phyloP scores from a whole-genome alignment of 2,888 invertebrate genomes.

The Drosophila rellima region DNA sequence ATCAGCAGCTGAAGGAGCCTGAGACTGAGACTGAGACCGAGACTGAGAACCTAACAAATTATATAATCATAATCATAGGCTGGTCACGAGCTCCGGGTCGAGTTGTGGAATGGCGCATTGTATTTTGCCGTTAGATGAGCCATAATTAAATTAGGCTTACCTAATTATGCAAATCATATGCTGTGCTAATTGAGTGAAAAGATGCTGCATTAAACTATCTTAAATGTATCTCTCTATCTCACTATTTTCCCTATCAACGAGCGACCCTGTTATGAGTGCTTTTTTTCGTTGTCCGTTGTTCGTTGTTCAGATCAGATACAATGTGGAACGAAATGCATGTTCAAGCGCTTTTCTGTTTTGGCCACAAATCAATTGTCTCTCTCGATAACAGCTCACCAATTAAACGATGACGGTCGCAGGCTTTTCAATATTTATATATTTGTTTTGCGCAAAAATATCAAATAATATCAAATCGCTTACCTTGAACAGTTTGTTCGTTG shows the following conservation, averaged over 20 bases:
- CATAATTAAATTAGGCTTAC: constrained; percentile 61
- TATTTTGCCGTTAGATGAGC: constrained; percentile 53
- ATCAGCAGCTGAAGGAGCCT: constrained; percentile 68
- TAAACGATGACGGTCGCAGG: constrained; percentile 65
- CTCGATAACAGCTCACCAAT: constrained; percentile 58
- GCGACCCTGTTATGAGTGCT: constrained; percentile 4
- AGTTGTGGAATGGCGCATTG: constrained; percentile 21
- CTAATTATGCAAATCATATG: constrained; percentile 70
- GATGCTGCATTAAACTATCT: constrained; percentile 25
- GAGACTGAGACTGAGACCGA: constrained; percentile 63
- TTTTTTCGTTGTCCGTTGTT: neutral
- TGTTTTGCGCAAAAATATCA: constrained; percentile 2
- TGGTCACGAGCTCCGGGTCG: constrained; percentile 17
- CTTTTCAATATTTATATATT: constrained; percentile 30
- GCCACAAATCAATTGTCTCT: constrained; percentile 40
- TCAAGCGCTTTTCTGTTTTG: constrained; percentile 46
- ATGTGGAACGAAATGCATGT: constrained; percentile 58
- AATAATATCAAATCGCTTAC: constrained; percentile 38
- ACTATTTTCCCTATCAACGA: constrained; percentile 15
- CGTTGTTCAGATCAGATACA: constrained; percentile 11
- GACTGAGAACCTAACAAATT: constrained; percentile 67
- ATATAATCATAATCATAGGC: constrained; percentile 72
- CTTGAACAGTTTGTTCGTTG: constrained; percentile 50
- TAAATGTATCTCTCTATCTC: constrained; percentile 16
- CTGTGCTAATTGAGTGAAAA: constrained; percentile 69